Evolutionary conservation across 1,140 invertebrate species (phyloP).

Genomic region (Littorina saxatilis): DNA sequence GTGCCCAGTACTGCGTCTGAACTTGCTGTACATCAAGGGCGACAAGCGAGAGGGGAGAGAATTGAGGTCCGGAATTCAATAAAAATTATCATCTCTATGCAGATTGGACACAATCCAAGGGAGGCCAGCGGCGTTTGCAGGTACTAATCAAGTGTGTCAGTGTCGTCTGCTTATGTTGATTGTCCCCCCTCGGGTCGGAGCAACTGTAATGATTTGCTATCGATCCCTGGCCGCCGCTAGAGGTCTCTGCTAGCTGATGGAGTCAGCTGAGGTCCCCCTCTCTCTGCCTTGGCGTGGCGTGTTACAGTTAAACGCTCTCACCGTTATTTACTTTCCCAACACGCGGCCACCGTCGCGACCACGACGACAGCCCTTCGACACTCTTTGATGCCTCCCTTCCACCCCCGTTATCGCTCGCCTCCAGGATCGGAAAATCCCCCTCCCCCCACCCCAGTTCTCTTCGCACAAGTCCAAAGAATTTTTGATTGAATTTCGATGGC

Average conservation of each 20-base stretch:
- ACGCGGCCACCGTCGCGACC: background rate
- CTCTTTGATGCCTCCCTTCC: background rate
- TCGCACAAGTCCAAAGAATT: background rate
- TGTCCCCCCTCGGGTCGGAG: conserved; percentile 16
- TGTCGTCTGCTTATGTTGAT: conserved; percentile 36
- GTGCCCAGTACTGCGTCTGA: no score
- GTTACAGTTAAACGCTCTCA: conserved; percentile 9
- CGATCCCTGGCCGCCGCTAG: background rate
- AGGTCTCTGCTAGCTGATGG: background rate
- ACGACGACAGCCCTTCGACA: background rate
- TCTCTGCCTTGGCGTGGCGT: background rate
- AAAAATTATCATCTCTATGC: conserved; percentile 34
- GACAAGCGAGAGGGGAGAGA: background rate
- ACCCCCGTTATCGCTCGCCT: background rate
- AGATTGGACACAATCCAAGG: conserved; percentile 24
- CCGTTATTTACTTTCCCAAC: conserved; percentile 12
- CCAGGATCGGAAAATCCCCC: background rate
- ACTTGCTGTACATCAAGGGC: background rate
- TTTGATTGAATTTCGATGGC: conserved; percentile 6
- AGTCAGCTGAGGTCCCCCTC: no score
- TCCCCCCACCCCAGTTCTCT: no score
- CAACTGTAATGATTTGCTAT: conserved; percentile 17
- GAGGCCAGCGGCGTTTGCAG: conserved; percentile 18
- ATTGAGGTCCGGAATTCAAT: conserved; percentile 12
- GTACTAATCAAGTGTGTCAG: conserved; percentile 35